phyloP scores from a whole-genome alignment of 1,140 invertebrate genomes.

The Pentalonia nigronervosa region DNA sequence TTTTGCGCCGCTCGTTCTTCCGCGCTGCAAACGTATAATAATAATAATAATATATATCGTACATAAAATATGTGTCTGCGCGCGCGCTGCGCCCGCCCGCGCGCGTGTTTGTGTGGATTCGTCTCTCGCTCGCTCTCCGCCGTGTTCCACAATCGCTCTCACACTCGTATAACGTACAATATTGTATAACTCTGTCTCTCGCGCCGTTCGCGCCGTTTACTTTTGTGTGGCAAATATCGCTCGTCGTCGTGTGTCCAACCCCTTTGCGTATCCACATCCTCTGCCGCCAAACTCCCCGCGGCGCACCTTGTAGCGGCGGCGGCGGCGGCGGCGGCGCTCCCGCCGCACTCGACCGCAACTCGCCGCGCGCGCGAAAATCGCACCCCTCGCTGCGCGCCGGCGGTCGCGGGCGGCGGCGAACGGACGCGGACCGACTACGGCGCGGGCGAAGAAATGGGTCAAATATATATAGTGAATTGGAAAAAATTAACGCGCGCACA shows the following conservation, averaged over 20 bases:
- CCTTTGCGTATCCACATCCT: neutral
- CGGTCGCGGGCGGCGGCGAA: too few species aligned
- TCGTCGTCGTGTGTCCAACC: neutral
- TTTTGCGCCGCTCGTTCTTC: neutral
- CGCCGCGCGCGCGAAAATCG: neutral
- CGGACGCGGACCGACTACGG: neutral
- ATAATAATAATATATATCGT: neutral
- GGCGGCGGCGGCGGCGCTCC: neutral
- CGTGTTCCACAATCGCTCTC: neutral
- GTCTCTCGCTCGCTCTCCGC: neutral
- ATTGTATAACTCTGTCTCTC: neutral
- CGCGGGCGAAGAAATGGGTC: slow-evolving; percentile 49
- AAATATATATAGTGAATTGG: slow-evolving; percentile 29
- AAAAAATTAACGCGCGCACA: slow-evolving; percentile 49
- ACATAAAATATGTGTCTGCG: neutral
- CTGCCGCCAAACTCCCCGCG: neutral
- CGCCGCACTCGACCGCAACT: neutral
- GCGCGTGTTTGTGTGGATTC: neutral
- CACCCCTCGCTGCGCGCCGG: neutral
- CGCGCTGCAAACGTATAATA: neutral
- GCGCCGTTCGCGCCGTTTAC: slow-evolving; percentile 7
- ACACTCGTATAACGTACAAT: neutral
- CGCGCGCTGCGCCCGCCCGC: neutral
- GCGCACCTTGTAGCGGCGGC: neutral
- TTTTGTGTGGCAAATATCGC: slow-evolving; percentile 22